Conservation (phyloP, 2,797 vertebrate species). For the Acanthurus leucopareius region DNA sequence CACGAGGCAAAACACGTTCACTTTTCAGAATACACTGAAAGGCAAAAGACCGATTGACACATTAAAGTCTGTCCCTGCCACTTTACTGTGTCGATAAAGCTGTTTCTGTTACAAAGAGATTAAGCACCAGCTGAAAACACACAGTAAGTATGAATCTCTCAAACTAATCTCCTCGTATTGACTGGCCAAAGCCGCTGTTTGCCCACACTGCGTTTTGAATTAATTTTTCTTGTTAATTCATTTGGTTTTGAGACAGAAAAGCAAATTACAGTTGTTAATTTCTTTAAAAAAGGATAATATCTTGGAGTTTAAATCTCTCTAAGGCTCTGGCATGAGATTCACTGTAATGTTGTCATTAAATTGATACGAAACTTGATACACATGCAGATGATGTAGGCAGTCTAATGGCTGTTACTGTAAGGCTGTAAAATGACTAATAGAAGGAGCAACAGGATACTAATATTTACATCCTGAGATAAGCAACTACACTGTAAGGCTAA, state of each 20-base stretch:
- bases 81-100: slow-evolving; percentile 2
- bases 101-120: background rate
- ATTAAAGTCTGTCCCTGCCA: background rate
- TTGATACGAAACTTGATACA: slow-evolving; percentile 36
- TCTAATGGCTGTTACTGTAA: slow-evolving; percentile 20
- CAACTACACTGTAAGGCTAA: background rate
- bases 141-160: slow-evolving; percentile 29
- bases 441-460: background rate
- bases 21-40: slow-evolving; percentile 3
- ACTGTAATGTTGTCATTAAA: slow-evolving; percentile 9
- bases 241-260: background rate
- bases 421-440: slow-evolving; percentile 14
- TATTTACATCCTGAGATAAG: background rate
- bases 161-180: slow-evolving; percentile 18
- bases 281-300: background rate
- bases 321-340: background rate
- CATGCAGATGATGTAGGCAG: background rate
- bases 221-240: slow-evolving; percentile 11
- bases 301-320: background rate
- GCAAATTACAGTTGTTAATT: background rate
- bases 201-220: background rate
- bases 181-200: background rate
- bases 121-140: slow-evolving; percentile 17
- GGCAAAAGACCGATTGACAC: background rate
- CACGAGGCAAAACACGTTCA: background rate